Conservation (phyloP, 1,140 invertebrate genomes). For the Dinothrombium tinctorium region DNA sequence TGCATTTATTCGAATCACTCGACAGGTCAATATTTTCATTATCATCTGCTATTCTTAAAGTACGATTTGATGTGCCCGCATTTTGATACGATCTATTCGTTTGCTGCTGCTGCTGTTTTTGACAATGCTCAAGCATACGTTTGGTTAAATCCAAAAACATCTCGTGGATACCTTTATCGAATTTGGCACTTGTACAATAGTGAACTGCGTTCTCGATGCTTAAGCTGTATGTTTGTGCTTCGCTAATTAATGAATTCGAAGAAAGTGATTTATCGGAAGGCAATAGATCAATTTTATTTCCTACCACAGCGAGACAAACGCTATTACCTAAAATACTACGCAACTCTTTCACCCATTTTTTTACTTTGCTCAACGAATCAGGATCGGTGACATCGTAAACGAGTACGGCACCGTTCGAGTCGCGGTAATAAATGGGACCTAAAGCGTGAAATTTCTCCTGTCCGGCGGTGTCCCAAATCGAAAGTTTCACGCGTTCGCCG, state of each 20-base stretch:
- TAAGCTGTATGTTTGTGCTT: constrained; percentile 3
- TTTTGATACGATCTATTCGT: background rate
- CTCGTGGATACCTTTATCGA: constrained; percentile 75
- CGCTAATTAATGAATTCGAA: constrained; percentile 8
- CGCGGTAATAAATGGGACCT: constrained; percentile 74
- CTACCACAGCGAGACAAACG: constrained; percentile 73
- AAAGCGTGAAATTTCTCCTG: constrained; percentile 86
- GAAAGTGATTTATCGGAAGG: background rate
- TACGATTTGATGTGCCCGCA: background rate
- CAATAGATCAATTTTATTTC: constrained; percentile 81
- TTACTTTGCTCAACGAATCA: constrained; percentile 90
- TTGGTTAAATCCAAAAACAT: constrained; percentile 66
- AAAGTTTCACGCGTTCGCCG: constrained; percentile 63
- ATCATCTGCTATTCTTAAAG: background rate
- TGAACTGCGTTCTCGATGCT: constrained; percentile 39
- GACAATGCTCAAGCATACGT: constrained; percentile 17
- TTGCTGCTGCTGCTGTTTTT: background rate
- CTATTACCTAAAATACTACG: constrained; percentile 84
- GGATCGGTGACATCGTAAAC: constrained; percentile 97
- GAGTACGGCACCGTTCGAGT: constrained; percentile 87
- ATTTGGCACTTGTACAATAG: constrained; percentile 81
- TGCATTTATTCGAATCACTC: background rate
- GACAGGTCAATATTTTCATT: too few species aligned
- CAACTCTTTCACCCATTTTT: constrained; percentile 95
- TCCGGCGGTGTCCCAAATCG: constrained; percentile 65